phyloP scores from a whole-genome alignment of 2,888 invertebrate genomes.

The Nomada fucata region DNA sequence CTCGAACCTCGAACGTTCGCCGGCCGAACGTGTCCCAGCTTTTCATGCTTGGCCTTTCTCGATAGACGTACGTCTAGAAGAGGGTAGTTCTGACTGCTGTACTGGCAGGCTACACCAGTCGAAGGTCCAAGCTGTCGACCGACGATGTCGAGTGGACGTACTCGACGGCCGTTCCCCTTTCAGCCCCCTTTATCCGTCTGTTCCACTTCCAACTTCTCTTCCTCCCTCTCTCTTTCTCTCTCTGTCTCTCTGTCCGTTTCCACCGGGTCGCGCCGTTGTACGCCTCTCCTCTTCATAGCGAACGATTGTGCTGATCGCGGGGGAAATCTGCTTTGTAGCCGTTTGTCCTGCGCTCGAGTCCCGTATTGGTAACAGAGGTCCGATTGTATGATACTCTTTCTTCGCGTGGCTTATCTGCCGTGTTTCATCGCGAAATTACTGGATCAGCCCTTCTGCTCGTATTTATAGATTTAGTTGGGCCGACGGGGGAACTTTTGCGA shows the following conservation, averaged over 20 bases:
- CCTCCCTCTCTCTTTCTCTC: no score
- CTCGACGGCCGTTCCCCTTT: constrained; percentile 14
- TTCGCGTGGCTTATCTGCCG: constrained; percentile 10
- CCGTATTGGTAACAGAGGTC: constrained; percentile 6
- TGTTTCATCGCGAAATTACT: constrained; percentile 17
- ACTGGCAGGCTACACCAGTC: constrained; percentile 30
- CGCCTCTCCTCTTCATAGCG: not conserved
- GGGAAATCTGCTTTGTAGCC: constrained; percentile 24
- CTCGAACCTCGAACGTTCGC: constrained; percentile 20
- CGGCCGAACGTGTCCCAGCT: not conserved
- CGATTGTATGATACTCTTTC: constrained; percentile 12
- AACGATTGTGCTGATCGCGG: constrained; percentile 35
- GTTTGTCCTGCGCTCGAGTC: constrained; percentile 2
- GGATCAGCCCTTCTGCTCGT: not conserved
- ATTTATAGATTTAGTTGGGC: not conserved
- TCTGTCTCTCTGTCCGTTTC: not conserved
- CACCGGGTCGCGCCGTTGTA: not conserved
- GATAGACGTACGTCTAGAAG: constrained; percentile 13
- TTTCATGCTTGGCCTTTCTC: constrained; percentile 35
- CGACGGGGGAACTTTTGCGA: not conserved
- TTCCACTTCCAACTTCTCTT: no score
- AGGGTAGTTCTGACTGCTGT: constrained; percentile 21
- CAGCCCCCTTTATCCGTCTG: no score
- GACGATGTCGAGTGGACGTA: constrained; percentile 14
- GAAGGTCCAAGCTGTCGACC: constrained; percentile 35